Evolutionary conservation across 2,113 vertebrate genomes (phyloP).

Genomic region (Hoplias malabaricus): DNA sequence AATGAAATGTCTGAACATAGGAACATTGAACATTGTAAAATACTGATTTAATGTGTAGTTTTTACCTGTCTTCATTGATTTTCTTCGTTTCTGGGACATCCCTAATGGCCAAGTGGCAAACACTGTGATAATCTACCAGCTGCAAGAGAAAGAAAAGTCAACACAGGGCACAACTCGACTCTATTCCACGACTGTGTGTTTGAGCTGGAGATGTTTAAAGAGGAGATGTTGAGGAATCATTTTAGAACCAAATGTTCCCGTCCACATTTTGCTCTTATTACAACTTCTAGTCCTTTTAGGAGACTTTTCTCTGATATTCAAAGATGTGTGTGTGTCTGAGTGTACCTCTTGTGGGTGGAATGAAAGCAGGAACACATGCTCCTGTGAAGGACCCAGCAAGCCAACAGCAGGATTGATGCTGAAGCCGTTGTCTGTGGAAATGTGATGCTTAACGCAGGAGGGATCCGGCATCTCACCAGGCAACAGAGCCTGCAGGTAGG

Average conservation of each 20-base stretch:
- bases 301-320: too few species aligned
- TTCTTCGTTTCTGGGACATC: constrained; percentile 70
- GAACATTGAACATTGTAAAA: background rate
- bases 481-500: constrained; percentile 72
- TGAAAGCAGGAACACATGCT: constrained; percentile 79
- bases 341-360: constrained; percentile 84
- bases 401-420: constrained; percentile 76
- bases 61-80: constrained; percentile 57
- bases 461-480: constrained; percentile 60
- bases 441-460: constrained; percentile 60
- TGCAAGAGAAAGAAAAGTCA: constrained; percentile 57
- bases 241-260: too few species aligned
- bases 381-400: constrained; percentile 70
- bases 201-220: background rate
- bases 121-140: constrained; percentile 82
- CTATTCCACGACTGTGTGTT: background rate
- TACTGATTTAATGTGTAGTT: background rate
- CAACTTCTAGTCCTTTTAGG: too few species aligned
- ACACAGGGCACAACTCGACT: background rate
- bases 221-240: too few species aligned
- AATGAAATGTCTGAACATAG: too few species aligned
- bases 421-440: constrained; percentile 76
- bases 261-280: too few species aligned
- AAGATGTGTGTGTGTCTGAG: background rate
- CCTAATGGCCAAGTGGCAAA: constrained; percentile 82